Conservation (phyloP, 2,888 invertebrate genomes). For the Agrochola macilenta region DNA sequence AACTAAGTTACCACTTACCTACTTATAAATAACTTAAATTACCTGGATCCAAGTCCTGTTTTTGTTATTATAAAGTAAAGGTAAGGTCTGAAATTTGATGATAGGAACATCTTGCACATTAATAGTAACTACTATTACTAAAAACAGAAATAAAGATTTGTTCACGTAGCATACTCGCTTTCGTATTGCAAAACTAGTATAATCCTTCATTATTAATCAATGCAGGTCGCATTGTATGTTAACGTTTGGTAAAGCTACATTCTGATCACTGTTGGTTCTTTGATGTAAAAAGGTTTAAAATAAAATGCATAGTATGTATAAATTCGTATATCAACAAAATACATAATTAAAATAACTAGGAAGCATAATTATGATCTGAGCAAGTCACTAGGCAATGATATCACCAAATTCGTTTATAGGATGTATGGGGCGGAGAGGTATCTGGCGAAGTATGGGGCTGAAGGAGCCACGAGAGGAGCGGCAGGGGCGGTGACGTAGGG, state of each 20-base stretch:
- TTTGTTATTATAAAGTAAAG: neutral
- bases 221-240: conserved; percentile 26
- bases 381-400: conserved; percentile 88
- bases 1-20: neutral
- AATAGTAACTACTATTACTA: neutral
- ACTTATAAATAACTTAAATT: neutral
- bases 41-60: neutral
- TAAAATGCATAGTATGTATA: conserved; percentile 34
- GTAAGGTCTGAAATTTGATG: neutral
- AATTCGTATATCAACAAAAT: conserved; percentile 63
- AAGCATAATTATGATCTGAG: conserved; percentile 78
- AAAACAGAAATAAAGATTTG: neutral
- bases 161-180: neutral
- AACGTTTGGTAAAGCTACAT: conserved; percentile 23
- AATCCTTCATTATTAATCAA: conserved; percentile 27
- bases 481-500: conserved; percentile 68
- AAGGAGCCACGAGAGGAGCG: conserved; percentile 69
- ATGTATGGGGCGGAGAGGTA: conserved; percentile 82
- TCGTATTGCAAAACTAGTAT: conserved; percentile 9
- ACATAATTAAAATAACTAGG: conserved; percentile 69
- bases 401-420: conserved; percentile 86
- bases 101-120: neutral
- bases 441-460: conserved; percentile 72
- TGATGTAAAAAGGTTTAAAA: conserved; percentile 4
- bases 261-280: conserved; percentile 1